Evolutionary conservation across 2,113 vertebrate genomes (phyloP), one percentile per base, ranked within the genome.

Genomic region (Syngnathus scovelli): DNA sequence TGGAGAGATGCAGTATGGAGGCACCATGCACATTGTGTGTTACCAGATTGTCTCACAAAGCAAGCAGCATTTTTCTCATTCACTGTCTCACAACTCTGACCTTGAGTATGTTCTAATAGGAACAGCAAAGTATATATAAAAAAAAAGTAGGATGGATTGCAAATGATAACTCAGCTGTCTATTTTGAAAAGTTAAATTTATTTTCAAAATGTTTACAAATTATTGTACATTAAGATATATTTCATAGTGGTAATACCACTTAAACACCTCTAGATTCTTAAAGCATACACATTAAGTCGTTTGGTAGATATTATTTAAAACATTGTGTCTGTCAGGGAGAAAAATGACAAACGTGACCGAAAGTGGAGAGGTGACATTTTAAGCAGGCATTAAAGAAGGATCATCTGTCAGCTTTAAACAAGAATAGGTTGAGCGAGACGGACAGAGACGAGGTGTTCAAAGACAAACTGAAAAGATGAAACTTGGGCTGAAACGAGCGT

Each of bases 11-110:
- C 51, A 58, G 39, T 71, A 69, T 36, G 19, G 59, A 81, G 85
- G 72, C n/a, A 58, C 33, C 77, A 85, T 79, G 85, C 69, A 66
- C 62, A 81, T 78, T 27, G 39, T 56, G 46, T 73, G 78, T 81
- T 81, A 75, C 79, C 66, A 79, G 80, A 85, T 62, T 27, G 69
- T 72, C 77, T 64, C 68, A 78, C 81, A 85, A 78, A 79, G 71
- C 84, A 67, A 72, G 46, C 70, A 27, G 23, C 56, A 72, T 64
- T 2, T 23, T 71, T 33, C 36, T 66, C 64, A 54, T 71, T 64
- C 61, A 67, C 71, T 69, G 18, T 83, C 81, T 80, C 81, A 74
- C 73, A 80, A 71, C 18, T n/a, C 9, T n/a, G 19, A 21, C 8
- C 51, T 11, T 55, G 52, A 43, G 11, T 1, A 55, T 10, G 9